phyloP scores from a whole-genome alignment of 2,888 invertebrate species.

The Steinernema hermaphroditum region DNA sequence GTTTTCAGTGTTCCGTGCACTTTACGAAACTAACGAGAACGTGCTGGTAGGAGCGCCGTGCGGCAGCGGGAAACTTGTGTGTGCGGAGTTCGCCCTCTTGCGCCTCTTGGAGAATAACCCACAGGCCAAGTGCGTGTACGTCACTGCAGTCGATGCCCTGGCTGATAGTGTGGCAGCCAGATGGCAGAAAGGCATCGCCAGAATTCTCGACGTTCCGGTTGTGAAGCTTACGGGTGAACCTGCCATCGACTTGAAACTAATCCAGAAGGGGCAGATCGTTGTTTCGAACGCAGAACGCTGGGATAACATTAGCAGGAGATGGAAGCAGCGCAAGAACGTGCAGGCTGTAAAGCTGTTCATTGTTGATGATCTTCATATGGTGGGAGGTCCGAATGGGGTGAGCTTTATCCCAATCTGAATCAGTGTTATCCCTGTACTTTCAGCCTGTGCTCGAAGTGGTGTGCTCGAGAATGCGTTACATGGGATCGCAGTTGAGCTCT shows the following conservation, averaged over 20 bases:
- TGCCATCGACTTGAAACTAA: slow-evolving; percentile 88
- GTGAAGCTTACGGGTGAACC: slow-evolving; percentile 95
- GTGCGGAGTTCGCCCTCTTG: slow-evolving; percentile 92
- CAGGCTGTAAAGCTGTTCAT: slow-evolving; percentile 94
- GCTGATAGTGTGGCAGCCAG: neutral
- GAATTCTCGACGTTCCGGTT: slow-evolving; percentile 75
- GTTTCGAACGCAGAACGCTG: slow-evolving; percentile 82
- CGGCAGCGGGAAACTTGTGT: slow-evolving; percentile 74
- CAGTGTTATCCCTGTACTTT: slow-evolving; percentile 39
- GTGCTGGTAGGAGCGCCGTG: slow-evolving; percentile 79
- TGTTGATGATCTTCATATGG: slow-evolving; percentile 87
- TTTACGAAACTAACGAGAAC: slow-evolving; percentile 91
- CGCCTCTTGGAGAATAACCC: slow-evolving; percentile 76
- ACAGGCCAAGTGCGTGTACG: slow-evolving; percentile 82
- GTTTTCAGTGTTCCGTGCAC: slow-evolving; percentile 84
- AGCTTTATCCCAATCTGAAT: slow-evolving; percentile 37
- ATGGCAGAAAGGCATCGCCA: slow-evolving; percentile 81
- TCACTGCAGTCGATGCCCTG: slow-evolving; percentile 80
- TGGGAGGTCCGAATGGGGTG: slow-evolving; percentile 71
- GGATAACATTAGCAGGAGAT: slow-evolving; percentile 94
- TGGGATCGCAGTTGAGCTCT: slow-evolving; percentile 81
- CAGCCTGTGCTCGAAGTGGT: slow-evolving; percentile 86
- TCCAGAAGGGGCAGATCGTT: slow-evolving; percentile 80
- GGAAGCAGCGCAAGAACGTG: slow-evolving; percentile 98
- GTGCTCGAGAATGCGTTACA: slow-evolving; percentile 87